Evolutionary conservation across 2,113 vertebrate genomes (phyloP).

Genomic region (Telmatochromis sp.): DNA sequence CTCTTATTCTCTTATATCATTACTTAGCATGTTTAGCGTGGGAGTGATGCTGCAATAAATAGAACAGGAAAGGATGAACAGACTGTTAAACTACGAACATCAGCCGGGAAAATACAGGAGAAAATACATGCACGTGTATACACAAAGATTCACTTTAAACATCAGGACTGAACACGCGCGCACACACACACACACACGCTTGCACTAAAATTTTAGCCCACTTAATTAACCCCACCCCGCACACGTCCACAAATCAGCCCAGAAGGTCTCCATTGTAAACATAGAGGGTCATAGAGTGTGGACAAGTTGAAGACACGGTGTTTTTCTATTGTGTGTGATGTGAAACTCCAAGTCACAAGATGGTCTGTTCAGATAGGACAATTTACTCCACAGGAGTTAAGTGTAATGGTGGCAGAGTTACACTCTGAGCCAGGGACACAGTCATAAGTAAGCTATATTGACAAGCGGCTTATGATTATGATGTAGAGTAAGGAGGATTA

Average conservation of each 20-base stretch:
- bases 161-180: background rate
- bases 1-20: slow-evolving; percentile 27
- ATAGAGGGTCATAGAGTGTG: background rate
- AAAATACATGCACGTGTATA: background rate
- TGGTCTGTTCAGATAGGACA: background rate
- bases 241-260: background rate
- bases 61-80: background rate
- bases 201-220: background rate
- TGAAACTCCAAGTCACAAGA: background rate
- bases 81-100: background rate
- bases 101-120: slow-evolving; percentile 17
- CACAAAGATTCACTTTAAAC: background rate
- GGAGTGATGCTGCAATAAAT: background rate
- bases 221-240: background rate
- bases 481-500: background rate
- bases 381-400: background rate
- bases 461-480: slow-evolving; percentile 18
- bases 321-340: background rate
- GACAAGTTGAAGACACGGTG: background rate
- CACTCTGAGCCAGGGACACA: background rate
- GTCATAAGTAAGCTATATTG: slow-evolving; percentile 8
- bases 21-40: background rate
- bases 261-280: slow-evolving; percentile 43
- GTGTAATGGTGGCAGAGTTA: background rate
- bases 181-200: background rate